Conservation (phyloP, 2,113 vertebrate genomes). For the Paradoxurus hermaphroditus region DNA sequence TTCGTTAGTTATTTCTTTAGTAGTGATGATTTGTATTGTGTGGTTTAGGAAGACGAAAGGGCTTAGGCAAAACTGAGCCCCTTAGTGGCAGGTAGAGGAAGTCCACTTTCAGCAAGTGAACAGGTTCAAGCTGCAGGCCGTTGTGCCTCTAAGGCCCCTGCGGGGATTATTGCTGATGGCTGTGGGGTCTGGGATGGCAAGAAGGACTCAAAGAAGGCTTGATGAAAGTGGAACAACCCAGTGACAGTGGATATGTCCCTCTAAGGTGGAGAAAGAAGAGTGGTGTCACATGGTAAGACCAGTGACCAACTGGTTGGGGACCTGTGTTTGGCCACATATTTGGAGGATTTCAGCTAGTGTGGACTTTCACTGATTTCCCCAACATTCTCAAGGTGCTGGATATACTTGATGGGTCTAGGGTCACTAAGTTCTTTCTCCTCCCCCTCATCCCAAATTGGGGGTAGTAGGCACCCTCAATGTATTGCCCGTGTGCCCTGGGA, state of each 20-base stretch:
- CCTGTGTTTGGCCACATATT: neutral
- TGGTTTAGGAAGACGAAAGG: neutral
- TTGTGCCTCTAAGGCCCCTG: neutral
- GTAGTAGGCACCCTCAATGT: neutral
- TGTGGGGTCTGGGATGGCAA: neutral
- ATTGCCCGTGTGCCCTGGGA: neutral
- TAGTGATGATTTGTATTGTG: neutral
- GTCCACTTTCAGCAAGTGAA: neutral
- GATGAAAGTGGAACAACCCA: neutral
- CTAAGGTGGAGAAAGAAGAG: neutral
- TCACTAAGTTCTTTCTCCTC: neutral
- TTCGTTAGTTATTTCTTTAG: neutral
- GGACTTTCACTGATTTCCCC: neutral
- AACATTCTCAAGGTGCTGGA: neutral
- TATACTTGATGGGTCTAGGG: neutral
- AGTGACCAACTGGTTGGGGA: neutral
- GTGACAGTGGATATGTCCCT: neutral
- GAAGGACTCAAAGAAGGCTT: neutral
- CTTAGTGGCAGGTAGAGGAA: neutral
- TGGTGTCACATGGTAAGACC: neutral
- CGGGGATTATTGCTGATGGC: neutral
- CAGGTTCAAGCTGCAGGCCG: neutral
- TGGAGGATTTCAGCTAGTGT: neutral
- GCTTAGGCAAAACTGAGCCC: neutral
- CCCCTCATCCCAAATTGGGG: too few relatives aligned